Base-by-base conservation (phyloP, 2,113 vertebrate species). In the Hystrix brachyura region DNA sequence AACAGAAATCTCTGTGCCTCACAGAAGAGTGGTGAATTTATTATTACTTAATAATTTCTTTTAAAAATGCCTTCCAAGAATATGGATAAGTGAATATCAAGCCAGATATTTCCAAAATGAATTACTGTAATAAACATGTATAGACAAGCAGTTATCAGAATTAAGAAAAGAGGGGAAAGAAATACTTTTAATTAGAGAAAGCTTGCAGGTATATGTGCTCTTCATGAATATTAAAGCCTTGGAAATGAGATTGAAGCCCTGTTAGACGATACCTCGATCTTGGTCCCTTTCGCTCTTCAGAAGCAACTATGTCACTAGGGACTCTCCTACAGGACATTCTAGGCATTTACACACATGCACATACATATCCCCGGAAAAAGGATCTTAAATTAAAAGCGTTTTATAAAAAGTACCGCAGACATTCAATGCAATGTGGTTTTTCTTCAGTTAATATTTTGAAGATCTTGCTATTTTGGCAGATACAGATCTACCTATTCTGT, bases 31-130 rank as follows among this genome's bases (percentile, higher is more conserved):
- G 87, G 23, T 69, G n/a, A 90, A 79, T 34, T 96, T 86, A 92
- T 59, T 72, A 93, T 29, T 57, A 72, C 0, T 55, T 81, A 79
- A 74, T 53, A 3, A 55, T 76, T 94, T 91, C 46, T 65, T 78
- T 90, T 23, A 48, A 89, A 87, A 67, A 90, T 72, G 76, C 1
- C 29, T 74, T 92, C 18, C 19, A 21, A 94, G 1, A 91, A 29
- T 64, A 72, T 3, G 46, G 51, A 91, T 64, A 93, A 94, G 88
- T 78, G 57, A 59, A 71, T 79, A 84, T 71, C 55, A 85, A 94
- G 87, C 19, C 25, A 79, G n/a, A 57, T 91, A 83, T 89, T 25
- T 0, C 21, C 1, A 46, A 67, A 87, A 27, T 85, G 12, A 51
- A 14, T 69, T 86, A 86, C 85, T 59, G 6, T 82, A 71, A 65